Evolutionary conservation across 2,888 invertebrate genomes (phyloP).

Genomic region (Aelia acuminata): DNA sequence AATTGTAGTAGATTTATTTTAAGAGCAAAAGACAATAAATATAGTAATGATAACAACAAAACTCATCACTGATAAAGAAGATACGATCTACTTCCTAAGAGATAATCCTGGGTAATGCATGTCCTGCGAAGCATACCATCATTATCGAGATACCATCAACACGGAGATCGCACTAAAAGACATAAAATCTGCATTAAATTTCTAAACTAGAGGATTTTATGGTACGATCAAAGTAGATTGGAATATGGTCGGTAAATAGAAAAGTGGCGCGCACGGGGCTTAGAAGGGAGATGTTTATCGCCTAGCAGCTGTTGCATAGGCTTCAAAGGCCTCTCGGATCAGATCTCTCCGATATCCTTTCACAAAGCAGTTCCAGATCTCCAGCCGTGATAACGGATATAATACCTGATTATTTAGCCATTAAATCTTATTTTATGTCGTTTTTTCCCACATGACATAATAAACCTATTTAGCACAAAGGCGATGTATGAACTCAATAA

Average conservation of each 20-base stretch:
- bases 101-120: not conserved
- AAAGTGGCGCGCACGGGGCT: not conserved
- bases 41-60: too few species aligned
- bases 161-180: not conserved
- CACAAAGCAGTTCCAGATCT: not conserved
- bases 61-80: not conserved
- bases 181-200: not conserved
- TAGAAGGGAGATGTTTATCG: not conserved
- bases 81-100: not conserved
- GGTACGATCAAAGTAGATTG: not conserved
- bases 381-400: not conserved
- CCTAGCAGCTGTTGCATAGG: not conserved
- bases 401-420: not conserved
- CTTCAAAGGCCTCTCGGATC: not conserved
- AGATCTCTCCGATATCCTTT: not conserved
- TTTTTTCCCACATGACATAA: not conserved
- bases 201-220: not conserved
- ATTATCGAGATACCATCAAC: not conserved
- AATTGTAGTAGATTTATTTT: too few species aligned
- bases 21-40: too few species aligned
- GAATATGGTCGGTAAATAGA: conserved; percentile 1
- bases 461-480: not conserved
- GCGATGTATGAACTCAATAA: not conserved
- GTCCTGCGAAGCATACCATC: not conserved
- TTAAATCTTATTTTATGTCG: conserved; percentile 1